Evolutionary conservation across 2,797 vertebrate genomes (phyloP).

Genomic region (Lindbergichthys nudifrons): DNA sequence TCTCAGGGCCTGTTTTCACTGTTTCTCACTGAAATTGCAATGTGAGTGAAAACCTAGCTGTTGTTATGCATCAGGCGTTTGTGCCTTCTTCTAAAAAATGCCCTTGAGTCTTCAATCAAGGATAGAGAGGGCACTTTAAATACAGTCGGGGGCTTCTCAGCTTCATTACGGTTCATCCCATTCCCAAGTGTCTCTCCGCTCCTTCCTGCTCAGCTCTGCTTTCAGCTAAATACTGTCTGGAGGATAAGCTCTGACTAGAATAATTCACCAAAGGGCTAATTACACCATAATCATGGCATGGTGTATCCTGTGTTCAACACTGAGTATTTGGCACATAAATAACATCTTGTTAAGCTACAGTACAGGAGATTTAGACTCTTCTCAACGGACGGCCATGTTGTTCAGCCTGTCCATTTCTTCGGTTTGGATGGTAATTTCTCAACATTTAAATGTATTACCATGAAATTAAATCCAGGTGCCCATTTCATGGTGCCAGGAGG

Average conservation of each 20-base stretch:
- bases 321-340: conserved; percentile 45
- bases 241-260: conserved; percentile 65
- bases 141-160: conserved; percentile 67
- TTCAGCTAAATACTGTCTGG: conserved; percentile 64
- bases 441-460: no score
- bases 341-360: conserved; percentile 11
- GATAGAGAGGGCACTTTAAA: conserved; percentile 70
- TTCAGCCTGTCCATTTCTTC: background rate
- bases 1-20: conserved; percentile 16
- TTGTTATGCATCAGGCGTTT: conserved; percentile 35
- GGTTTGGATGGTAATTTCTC: background rate
- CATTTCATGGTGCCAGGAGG: no score
- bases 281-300: conserved; percentile 58
- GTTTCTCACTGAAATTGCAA: conserved; percentile 22
- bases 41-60: conserved; percentile 14
- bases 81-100: conserved; percentile 49
- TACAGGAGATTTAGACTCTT: background rate
- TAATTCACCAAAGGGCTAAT: conserved; percentile 75
- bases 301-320: conserved; percentile 55
- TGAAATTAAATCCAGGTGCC: no score
- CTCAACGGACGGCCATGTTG: background rate
- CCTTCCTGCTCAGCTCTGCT: conserved; percentile 55
- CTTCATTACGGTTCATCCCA: conserved; percentile 72
- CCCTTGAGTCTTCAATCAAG: conserved; percentile 69
- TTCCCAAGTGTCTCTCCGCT: conserved; percentile 66